These are phyloP conservation scores for Ceyx melanurus DNA, from an alignment of 2,113 vertebrate genomes.

Conservation along the genomic window DNA sequence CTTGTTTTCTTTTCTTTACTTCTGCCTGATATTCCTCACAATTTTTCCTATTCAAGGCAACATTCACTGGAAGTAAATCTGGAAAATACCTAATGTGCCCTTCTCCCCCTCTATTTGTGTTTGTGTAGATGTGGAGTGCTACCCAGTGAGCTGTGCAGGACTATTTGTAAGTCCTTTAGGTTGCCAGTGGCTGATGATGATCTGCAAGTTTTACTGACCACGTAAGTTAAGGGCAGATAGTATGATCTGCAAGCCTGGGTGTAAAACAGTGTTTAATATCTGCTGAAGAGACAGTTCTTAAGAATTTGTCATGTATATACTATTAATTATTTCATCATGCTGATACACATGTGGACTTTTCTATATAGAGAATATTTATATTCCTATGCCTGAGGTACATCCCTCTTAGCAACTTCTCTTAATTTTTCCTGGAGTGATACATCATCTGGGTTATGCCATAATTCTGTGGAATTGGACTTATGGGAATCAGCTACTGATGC, in stretches of 20 bases:
- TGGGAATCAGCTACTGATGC: neutral
- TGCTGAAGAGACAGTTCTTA: neutral
- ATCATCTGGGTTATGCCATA: neutral
- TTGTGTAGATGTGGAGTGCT: conserved; percentile 79
- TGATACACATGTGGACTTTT: neutral
- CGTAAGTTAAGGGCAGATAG: conserved; percentile 71
- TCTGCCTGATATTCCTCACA: accelerated
- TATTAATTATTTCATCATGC: neutral
- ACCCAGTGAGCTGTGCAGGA: conserved; percentile 73
- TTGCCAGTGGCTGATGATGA: conserved; percentile 82
- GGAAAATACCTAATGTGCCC: neutral
- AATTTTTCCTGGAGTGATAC: neutral
- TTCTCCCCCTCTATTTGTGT: conserved; percentile 37
- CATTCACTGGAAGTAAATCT: neutral
- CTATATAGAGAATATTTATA: neutral
- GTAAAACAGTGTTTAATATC: neutral
- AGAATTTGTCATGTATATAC: neutral
- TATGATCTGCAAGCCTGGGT: neutral
- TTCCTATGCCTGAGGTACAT: neutral
- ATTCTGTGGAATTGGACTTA: neutral
- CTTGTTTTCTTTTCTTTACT: neutral
- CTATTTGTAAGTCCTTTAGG: conserved; percentile 84
- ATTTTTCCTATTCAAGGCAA: neutral
- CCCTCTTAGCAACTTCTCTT: neutral
- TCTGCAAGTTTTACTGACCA: conserved; percentile 76